A percentile compares a stretch with the other conserved stretches of the same genome.
phyloP scores from a whole-genome alignment of 2,888 invertebrate species.

The Troides helena region DNA sequence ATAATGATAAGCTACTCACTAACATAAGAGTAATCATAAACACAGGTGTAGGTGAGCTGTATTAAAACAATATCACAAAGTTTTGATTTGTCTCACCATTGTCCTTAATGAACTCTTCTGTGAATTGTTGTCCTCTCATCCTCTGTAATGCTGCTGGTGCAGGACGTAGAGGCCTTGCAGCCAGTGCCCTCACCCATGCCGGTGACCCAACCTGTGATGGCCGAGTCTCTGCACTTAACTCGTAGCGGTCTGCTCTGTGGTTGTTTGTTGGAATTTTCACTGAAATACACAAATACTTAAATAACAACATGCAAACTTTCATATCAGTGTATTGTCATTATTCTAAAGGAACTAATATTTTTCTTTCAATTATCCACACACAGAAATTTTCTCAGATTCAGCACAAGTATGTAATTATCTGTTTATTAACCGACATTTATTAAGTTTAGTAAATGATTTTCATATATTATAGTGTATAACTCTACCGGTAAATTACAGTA shows the following conservation, averaged over 20 bases:
- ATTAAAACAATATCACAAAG: not conserved
- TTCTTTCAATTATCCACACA: no score
- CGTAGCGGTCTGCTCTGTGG: slow-evolving; percentile 75
- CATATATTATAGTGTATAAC: no score
- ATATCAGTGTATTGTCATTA: no score
- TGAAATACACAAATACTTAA: slow-evolving; percentile 41
- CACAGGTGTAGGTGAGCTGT: not conserved
- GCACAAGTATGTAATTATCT: no score
- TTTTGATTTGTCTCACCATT: slow-evolving; percentile 49
- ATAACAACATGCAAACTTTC: no score
- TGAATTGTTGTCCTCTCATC: slow-evolving; percentile 64
- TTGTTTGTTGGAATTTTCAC: slow-evolving; percentile 77
- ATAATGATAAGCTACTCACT: no score
- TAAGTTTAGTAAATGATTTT: no score
- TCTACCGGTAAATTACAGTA: no score
- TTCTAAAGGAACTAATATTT: no score
- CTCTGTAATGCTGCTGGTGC: slow-evolving; percentile 56
- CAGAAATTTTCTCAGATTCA: no score
- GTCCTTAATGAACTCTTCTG: slow-evolving; percentile 71
- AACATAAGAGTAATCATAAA: not conserved
- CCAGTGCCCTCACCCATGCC: slow-evolving; percentile 69
- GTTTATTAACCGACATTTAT: no score
- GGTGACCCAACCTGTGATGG: slow-evolving; percentile 72
- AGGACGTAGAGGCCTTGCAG: slow-evolving; percentile 61
- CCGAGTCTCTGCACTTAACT: slow-evolving; percentile 67